Evolutionary conservation across 2,113 vertebrate genomes (phyloP).

Genomic region (Dunckerocampus dactyliophorus): DNA sequence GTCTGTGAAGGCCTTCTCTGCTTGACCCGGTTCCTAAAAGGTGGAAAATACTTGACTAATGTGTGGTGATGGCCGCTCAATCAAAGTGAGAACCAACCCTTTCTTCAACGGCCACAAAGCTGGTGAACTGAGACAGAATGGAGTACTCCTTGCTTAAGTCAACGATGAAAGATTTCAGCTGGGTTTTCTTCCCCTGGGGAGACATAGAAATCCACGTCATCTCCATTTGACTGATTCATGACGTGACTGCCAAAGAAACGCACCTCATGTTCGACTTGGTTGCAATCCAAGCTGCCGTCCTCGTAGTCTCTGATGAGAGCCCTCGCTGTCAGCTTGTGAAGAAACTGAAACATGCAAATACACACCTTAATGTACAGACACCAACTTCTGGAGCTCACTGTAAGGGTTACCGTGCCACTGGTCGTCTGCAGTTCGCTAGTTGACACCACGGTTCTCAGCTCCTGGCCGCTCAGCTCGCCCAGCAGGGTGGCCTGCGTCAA

Average conservation of each 20-base stretch:
- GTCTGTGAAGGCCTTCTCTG: slow-evolving; percentile 59
- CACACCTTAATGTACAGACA: not conserved
- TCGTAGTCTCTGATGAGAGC: slow-evolving; percentile 86
- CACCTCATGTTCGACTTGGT: slow-evolving; percentile 81
- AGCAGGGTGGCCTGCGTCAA: slow-evolving; percentile 77
- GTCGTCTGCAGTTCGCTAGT: slow-evolving; percentile 87
- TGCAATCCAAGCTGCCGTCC: slow-evolving; percentile 75
- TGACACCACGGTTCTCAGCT: slow-evolving; percentile 81
- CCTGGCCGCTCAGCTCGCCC: slow-evolving; percentile 74
- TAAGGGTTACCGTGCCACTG: slow-evolving; percentile 76
- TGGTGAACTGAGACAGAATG: slow-evolving; percentile 85
- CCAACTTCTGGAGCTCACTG: slow-evolving; percentile 9
- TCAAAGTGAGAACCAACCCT: slow-evolving; percentile 68
- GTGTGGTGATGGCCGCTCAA: not conserved
- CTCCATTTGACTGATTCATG: too few relatives aligned
- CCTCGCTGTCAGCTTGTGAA: slow-evolving; percentile 83
- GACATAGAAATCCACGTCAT: not conserved
- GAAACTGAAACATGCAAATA: slow-evolving; percentile 66
- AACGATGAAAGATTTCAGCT: slow-evolving; percentile 78
- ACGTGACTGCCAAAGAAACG: too few relatives aligned
- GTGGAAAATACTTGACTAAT: not conserved
- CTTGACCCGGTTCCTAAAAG: slow-evolving; percentile 45
- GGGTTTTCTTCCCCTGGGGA: slow-evolving; percentile 79
- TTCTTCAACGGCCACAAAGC: slow-evolving; percentile 86
- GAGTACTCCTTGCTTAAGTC: slow-evolving; percentile 83